Evolutionary conservation across 2,797 vertebrate species (phyloP), one percentile per base, ranked within the genome.

Genomic region (Podargus strigoides): DNA sequence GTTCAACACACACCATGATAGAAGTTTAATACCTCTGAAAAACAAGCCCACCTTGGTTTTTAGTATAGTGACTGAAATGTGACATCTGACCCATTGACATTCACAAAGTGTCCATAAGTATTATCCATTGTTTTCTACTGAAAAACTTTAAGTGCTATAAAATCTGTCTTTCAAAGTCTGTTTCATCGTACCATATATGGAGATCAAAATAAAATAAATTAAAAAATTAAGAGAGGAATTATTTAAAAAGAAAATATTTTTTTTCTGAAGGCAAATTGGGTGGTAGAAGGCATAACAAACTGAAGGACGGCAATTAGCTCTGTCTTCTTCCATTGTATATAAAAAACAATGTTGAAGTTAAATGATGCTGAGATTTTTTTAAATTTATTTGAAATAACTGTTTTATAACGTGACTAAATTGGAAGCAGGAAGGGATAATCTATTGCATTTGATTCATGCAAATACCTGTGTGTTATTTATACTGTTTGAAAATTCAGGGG

Each of bases 131-230:
- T 44, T 89, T 70, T 77, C 66, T 50, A 62, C 10, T 11, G n/a
- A 44, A 68, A 60, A 70, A 14, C 18, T 59, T 41, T 41, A 50
- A 89, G 22, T 3, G 3, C n/a, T 42, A 32, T 0, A 85, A 82
- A 87, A 91, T 75, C 6, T 27, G 36, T 22, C 49, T 82, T 90
- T 56, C 59, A 47, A 87, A 72, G 22, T 39, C 36, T 59, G 6
- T 28, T 13, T 53, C 34, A 28, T 32, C 0, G 0, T 36, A 66
- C 26, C 19, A 36, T 27, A 49, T 12, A 73, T 15, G 20, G 23
- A 58, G 13, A 6, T 74, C 58, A 60, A 73, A 85, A 76, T 34
- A 78, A 60, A 21, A 36, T 10, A 41, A 41, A 67, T 16, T 8
- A 52, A 39, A 64, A 59, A 21, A 64, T 21, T 47, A 60, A 17